Evolutionary conservation across 2,113 vertebrate genomes (phyloP), one percentile per base, ranked within the genome.

Genomic region (Burhinus oedicnemus): DNA sequence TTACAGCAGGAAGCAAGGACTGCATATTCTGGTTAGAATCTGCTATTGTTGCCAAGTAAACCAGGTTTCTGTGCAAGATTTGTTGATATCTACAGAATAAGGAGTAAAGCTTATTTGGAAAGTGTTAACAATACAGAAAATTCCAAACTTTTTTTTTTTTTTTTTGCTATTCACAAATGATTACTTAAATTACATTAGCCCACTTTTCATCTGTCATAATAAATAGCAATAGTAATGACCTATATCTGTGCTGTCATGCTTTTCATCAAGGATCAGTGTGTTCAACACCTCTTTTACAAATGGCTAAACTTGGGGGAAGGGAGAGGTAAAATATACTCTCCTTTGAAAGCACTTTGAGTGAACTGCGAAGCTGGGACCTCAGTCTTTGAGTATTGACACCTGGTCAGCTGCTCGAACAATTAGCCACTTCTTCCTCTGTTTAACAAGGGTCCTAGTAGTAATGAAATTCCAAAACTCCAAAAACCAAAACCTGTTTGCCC

Each of bases 1-100:
- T 99, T 98, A 99, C 99, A 22, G 99, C 99, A 45, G 99, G 99
- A 68, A 99, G 98, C 96, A 99, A 96, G 9, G 99, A 99, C 98
- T 99, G 99, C 99, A 99, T 99, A 97, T 99, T 99, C 98, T 99
- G 99, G 98, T 99, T 99, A 61, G 99, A 99, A 95, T 99, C 99
- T n/a, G 99, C 99, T 96, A 99, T 99, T 40, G 99, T 99, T 87
- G 99, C 99, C 98, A 99, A 97, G 95, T 99, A 99, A 89, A 99
- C 99, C 93, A 99, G 98, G 95, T 99, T 99, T 98, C 99, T 99
- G 98, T 99, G 99, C 97, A 99, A 98, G 96, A 99, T 98, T 98
- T 99, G 99, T 98, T 99, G 99, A 97, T 99, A 99, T 98, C 99
- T 99, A 97, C 32, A 75, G 78, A 94, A 97, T 96, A 96, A 95